A percentile compares a stretch with the other conserved stretches of the same genome.
phyloP scores from a whole-genome alignment of 2,113 vertebrate species.

The Lanius ludovicianus region DNA sequence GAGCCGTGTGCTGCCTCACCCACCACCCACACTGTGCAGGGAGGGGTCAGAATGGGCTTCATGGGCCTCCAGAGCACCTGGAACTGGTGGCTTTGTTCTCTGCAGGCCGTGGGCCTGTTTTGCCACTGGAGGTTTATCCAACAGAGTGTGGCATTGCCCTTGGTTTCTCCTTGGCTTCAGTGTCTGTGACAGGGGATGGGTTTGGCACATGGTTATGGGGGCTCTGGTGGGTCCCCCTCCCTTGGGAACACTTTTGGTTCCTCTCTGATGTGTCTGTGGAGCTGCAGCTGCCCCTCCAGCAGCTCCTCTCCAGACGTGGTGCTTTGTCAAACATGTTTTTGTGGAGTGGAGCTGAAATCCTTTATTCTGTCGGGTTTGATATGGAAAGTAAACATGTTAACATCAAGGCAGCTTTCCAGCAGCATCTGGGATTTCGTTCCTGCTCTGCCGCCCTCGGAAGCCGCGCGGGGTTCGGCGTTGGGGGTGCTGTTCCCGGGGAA shows the following conservation, averaged over 20 bases:
- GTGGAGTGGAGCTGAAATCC: not conserved
- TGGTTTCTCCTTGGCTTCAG: accelerated
- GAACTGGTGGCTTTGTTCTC: not conserved
- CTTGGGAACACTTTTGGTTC: not conserved
- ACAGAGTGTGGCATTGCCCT: accelerated
- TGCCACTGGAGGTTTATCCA: accelerated
- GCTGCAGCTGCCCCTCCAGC: accelerated
- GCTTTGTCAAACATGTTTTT: not conserved
- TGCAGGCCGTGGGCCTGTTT: not conserved
- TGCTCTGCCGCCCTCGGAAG: not conserved
- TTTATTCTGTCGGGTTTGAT: not conserved
- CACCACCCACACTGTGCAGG: accelerated
- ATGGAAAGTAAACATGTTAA: not conserved
- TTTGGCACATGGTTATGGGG: accelerated
- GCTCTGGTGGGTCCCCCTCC: not conserved
- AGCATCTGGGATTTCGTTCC: accelerated
- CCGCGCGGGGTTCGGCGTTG: accelerated
- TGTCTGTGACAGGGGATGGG: accelerated
- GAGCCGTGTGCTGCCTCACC: accelerated
- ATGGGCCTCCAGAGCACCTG: accelerated
- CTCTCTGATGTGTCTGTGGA: accelerated
- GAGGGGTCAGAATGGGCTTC: accelerated
- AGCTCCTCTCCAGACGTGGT: accelerated
- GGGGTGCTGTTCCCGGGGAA: not conserved
- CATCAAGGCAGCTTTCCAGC: not conserved